phyloP scores from a whole-genome alignment of 2,888 invertebrate species.

The Bruchidius siliquastri region DNA sequence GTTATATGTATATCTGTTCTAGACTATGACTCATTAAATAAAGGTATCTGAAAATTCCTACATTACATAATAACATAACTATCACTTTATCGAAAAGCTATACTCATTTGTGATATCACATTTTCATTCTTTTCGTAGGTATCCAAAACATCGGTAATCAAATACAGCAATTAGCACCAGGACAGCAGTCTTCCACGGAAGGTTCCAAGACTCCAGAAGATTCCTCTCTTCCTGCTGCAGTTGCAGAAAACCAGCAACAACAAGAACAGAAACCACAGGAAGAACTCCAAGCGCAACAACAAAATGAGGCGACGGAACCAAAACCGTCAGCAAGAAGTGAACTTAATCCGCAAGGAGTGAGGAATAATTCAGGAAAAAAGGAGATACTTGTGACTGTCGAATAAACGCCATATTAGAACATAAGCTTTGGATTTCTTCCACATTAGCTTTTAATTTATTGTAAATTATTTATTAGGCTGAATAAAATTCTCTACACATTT shows the following conservation, averaged over 20 bases:
- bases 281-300: background rate
- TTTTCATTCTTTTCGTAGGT: conserved; percentile 13
- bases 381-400: conserved; percentile 11
- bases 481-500: background rate
- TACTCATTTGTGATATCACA: too few species aligned
- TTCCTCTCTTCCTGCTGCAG: background rate
- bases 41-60: too few species aligned
- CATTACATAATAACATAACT: too few species aligned
- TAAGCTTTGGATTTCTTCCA: background rate
- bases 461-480: conserved; percentile 12
- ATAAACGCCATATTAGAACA: conserved; percentile 9
- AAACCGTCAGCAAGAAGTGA: background rate
- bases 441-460: conserved; percentile 9
- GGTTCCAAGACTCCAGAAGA: conserved; percentile 2
- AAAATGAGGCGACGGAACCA: background rate
- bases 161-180: conserved; percentile 11
- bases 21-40: too few species aligned
- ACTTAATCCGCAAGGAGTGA: background rate
- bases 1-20: too few species aligned
- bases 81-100: too few species aligned
- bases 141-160: conserved; percentile 19
- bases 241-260: background rate
- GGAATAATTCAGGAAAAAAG: background rate
- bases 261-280: conserved; percentile 1
- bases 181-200: conserved; percentile 4